A percentile compares a stretch with the other conserved stretches of the same genome.
phyloP scores from a whole-genome alignment of 1,140 invertebrate species.

The Zeugodacus cucurbitae region DNA sequence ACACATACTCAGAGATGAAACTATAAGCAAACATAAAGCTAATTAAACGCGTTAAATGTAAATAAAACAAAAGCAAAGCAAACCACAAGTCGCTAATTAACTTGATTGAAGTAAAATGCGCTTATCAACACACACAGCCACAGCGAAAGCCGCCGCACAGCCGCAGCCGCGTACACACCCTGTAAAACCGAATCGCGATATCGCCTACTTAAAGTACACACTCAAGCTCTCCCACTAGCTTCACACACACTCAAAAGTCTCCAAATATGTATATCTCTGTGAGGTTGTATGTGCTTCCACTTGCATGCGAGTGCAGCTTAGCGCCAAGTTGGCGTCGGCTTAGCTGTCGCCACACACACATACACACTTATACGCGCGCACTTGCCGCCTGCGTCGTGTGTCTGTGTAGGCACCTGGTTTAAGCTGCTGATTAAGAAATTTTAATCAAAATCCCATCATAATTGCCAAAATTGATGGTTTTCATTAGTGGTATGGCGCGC shows the following conservation, averaged over 20 bases:
- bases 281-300: not conserved
- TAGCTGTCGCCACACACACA: not conserved
- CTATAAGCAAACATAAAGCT: not conserved
- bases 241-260: not conserved
- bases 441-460: conserved; percentile 41
- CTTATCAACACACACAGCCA: not conserved
- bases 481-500: conserved; percentile 30
- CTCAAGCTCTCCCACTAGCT: not conserved
- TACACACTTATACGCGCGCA: not conserved
- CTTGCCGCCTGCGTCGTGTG: not conserved
- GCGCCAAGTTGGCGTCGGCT: not conserved
- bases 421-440: conserved; percentile 21
- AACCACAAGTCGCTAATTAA: conserved; percentile 37
- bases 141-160: not conserved
- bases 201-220: not conserved
- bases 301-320: not conserved
- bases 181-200: not conserved
- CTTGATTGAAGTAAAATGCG: conserved; percentile 34
- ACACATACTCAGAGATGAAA: not conserved
- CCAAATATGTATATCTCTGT: not conserved
- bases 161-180: conserved; percentile 1
- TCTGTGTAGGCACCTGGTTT: not conserved
- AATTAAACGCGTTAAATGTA: conserved; percentile 36
- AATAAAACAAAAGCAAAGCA: conserved; percentile 31
- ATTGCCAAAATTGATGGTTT: conserved; percentile 46